Conservation (phyloP, 2,888 invertebrate genomes). For the Lamellibrachia columna region DNA sequence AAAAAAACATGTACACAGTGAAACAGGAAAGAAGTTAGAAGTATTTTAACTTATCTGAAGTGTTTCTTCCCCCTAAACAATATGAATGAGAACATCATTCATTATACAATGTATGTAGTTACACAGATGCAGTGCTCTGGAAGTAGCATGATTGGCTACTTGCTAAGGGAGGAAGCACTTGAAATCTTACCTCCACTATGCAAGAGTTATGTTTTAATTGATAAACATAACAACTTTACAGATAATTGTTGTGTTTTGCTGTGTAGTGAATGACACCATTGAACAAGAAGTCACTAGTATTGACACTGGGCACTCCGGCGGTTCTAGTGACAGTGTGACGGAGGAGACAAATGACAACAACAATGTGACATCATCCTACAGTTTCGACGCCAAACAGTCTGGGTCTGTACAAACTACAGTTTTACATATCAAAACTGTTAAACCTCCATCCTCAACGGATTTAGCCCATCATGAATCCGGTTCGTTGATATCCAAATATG, state of each 20-base stretch:
- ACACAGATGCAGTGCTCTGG: background rate
- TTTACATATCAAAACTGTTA: background rate
- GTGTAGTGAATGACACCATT: background rate
- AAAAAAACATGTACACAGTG: too few relatives aligned
- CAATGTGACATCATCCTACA: too few relatives aligned
- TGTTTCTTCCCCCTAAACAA: too few relatives aligned
- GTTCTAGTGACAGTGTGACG: background rate
- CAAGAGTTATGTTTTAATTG: background rate
- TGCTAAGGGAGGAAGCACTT: background rate
- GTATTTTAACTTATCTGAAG: too few relatives aligned
- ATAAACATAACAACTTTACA: background rate
- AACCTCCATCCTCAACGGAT: too few relatives aligned
- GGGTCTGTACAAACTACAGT: background rate
- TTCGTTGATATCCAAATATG: too few relatives aligned
- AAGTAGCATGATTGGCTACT: background rate
- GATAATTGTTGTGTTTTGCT: background rate
- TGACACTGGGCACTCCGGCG: background rate
- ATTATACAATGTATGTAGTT: background rate
- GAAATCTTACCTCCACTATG: background rate
- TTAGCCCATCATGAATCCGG: too few relatives aligned
- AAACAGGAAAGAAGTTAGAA: too few relatives aligned
- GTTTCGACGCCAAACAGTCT: background rate
- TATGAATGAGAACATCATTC: too few relatives aligned
- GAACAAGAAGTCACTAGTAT: background rate
- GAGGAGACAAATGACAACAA: too few relatives aligned